Percentiles rank a stretch among this genome's conserved stretches.
phyloP scores from a whole-genome alignment of 2,113 vertebrate species.

The Marmota monax region DNA sequence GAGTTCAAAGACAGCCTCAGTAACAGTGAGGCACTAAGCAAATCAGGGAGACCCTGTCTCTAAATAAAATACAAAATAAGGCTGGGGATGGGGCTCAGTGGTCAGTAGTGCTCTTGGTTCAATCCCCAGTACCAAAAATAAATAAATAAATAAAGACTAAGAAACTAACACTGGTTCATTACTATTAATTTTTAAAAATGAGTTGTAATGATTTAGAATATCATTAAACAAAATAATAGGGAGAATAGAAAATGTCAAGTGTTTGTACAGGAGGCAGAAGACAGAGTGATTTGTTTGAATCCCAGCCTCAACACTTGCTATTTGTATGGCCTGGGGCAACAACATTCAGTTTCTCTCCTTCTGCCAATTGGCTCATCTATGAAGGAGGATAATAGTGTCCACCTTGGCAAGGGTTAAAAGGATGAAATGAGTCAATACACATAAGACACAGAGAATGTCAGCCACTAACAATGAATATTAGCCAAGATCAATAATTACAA shows the following conservation, averaged over 20 bases:
- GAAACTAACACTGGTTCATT: too few relatives aligned
- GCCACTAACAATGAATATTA: neutral
- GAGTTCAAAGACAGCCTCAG: too few relatives aligned
- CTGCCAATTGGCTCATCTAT: neutral
- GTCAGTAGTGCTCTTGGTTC: too few relatives aligned
- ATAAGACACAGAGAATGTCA: neutral
- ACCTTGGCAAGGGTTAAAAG: neutral
- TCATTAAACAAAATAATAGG: neutral
- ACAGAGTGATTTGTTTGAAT: neutral
- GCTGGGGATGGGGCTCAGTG: too few relatives aligned
- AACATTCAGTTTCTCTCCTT: neutral
- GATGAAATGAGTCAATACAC: neutral
- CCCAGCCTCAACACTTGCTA: neutral
- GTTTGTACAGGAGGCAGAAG: neutral
- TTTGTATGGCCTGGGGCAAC: neutral
- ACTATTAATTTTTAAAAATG: neutral
- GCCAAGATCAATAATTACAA: slow-evolving; percentile 18
- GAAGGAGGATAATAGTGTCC: neutral
- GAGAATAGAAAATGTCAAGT: neutral
- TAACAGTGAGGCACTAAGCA: too few relatives aligned
- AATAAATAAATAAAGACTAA: too few relatives aligned
- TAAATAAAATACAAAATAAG: too few relatives aligned
- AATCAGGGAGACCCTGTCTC: too few relatives aligned
- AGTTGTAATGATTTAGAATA: neutral
- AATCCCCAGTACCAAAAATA: too few relatives aligned